phyloP scores from a whole-genome alignment of 2,888 invertebrate species.

The Thysanoteuthis rhombus region DNA sequence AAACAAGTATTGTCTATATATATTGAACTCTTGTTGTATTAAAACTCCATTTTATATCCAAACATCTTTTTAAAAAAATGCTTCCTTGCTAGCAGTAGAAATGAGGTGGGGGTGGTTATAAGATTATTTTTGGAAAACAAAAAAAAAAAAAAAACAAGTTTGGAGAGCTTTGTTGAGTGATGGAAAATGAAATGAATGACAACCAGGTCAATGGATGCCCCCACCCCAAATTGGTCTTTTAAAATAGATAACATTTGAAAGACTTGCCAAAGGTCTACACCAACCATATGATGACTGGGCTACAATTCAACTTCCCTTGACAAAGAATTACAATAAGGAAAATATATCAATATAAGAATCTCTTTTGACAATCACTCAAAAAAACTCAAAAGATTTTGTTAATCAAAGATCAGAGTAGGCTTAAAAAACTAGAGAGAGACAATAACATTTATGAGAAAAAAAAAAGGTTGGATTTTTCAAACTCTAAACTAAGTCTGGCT shows the following conservation, averaged over 20 bases:
- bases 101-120: background rate
- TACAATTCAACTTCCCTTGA: background rate
- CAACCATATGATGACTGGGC: background rate
- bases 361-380: background rate
- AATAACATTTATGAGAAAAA: background rate
- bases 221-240: background rate
- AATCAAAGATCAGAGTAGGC: background rate
- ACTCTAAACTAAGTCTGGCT: background rate
- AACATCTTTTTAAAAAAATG: background rate
- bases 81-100: background rate
- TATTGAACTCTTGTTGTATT: background rate
- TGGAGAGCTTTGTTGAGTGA: too few species aligned
- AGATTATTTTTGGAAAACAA: background rate
- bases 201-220: background rate
- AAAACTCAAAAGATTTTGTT: background rate
- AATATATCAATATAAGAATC: background rate
- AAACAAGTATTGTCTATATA: background rate
- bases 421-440: background rate
- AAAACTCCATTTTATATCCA: background rate
- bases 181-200: background rate
- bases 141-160: too few species aligned
- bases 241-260: slow-evolving; percentile 12
- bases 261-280: background rate
- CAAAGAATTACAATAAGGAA: background rate
- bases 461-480: background rate